Base-by-base conservation (phyloP, 2,113 vertebrate genomes). In the Engraulis encrasicolus region DNA sequence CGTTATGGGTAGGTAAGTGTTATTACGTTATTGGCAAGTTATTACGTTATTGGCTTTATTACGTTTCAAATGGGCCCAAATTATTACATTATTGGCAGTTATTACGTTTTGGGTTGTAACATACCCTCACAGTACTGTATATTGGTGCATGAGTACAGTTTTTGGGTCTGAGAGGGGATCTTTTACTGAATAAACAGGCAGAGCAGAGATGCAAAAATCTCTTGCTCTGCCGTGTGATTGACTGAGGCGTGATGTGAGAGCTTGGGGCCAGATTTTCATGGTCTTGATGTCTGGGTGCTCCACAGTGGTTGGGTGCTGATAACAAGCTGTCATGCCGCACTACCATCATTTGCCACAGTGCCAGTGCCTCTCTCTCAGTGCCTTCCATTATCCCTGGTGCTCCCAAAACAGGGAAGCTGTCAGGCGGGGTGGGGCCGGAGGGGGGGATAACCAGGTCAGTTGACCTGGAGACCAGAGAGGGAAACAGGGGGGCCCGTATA, bases 311-410 rank as follows among this genome's bases (percentile, higher is more conserved):
- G 36, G 49, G 50, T n/a, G n/a, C 81, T 82, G 82, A 82, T 86
- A 81, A 85, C 83, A 83, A 82, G 84, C 83, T 85, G 85, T 88
- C 83, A 36, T 50, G 85, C 81, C 45, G 40, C 61, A 74, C 82
- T 88, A 84, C 50, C 61, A 86, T 86, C 81, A 85, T 83, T 79
- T 86, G 71, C 74, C 85, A 86, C 66, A 74, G 66, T 74, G 83
- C 71, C 50, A 81, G 84, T 83, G 31, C 27, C n/a, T n/a, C n/a
- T n/a, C n/a, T n/a, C n/a, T 48, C 79, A 52, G 38, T 40, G 54
- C 40, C 71, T 50, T 54, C 83, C 79, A 81, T 84, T 83, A 81
- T 74, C 20, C n/a, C 54, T 31, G 36, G n/a, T 23, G 23, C 45
- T 50, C 23, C 80, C n/a, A n/a, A n/a, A n/a, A n/a, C n/a, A n/a